Evolutionary conservation across 2,113 vertebrate species (phyloP), one percentile per base, ranked within the genome.

Genomic region (Ochotona princeps): DNA sequence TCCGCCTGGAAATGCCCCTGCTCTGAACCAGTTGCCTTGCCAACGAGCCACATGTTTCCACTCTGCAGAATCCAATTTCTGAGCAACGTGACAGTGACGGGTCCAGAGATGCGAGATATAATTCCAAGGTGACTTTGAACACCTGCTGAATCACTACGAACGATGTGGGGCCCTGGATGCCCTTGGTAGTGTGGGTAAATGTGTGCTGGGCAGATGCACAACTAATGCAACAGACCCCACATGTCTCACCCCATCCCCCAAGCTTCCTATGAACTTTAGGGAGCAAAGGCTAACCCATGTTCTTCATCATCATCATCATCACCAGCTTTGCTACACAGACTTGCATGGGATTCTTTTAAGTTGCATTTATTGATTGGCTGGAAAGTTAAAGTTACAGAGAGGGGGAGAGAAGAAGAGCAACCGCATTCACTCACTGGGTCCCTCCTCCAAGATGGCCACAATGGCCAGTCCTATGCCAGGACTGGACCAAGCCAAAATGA

Each of bases 11-110:
- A 96, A 92, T 76, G 86, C 94, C 96, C 95, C 96, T 95, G 90
- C 67, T 95, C 96, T 96, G 93, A 96, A 95, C 96, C 95, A 97
- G 97, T 97, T 98, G 93, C 97, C 97, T 97, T 98, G 98, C 98
- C 96, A 97, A 97, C 96, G 95, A 96, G 97, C 94, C 93, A 65
- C 78, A 85, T 30, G 73, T 96, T 96, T 97, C 97, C 94, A 97
- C 94, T 94, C 95, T 87, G 67, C 95, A 97, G 97, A 96, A 97
- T 94, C 94, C 18, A 82, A 96, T 95, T 97, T 96, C 96, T 96
- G 96, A 96, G 95, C 96, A 95, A 63, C 83, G 81, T 97, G 92
- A 67, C 89, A 88, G 66, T 92, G 97, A 97, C 97, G 97, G 96
- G 93, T 96, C 95, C 97, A 96, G 96, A 95, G 96, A 97, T 94